A percentile compares a stretch with the other conserved stretches of the same genome.
phyloP scores from a whole-genome alignment of 2,113 vertebrate genomes.

The Xiphias gladius region DNA sequence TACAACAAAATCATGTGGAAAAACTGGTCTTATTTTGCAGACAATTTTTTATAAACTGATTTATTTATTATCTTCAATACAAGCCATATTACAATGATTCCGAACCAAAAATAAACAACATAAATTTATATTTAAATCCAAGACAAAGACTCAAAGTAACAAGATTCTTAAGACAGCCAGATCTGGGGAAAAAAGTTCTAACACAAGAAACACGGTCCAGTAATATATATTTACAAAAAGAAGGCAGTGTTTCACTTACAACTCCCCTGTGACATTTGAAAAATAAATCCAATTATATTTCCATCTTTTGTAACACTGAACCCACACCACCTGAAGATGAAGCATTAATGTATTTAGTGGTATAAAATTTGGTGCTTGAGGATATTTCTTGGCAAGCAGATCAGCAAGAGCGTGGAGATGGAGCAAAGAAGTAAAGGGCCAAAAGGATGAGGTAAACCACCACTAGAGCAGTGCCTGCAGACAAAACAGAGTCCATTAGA shows the following conservation, averaged over 20 bases:
- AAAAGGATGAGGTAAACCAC: conserved; percentile 89
- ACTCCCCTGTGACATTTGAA: not conserved
- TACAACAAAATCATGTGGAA: not conserved
- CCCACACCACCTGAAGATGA: not conserved
- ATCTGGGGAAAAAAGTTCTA: not conserved
- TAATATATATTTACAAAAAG: conserved; percentile 1
- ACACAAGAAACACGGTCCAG: not conserved
- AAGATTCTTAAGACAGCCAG: not conserved
- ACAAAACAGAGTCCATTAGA: not conserved
- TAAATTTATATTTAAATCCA: conserved; percentile 27
- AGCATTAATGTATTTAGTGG: not conserved
- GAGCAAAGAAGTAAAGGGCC: conserved; percentile 88
- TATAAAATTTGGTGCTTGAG: not conserved
- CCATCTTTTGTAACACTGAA: conserved; percentile 4
- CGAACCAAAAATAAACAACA: conserved; percentile 6
- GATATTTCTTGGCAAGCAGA: not conserved
- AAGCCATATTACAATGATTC: conserved; percentile 20
- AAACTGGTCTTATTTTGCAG: not conserved
- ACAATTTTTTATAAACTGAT: conserved; percentile 10
- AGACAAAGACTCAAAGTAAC: not conserved
- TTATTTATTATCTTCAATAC: conserved; percentile 62
- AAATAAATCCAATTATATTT: not conserved
- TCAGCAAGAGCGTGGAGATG: conserved; percentile 87
- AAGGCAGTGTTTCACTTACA: not conserved
- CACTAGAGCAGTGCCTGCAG: conserved; percentile 85